Conservation (phyloP, 2,113 vertebrate genomes). For the Hoplias malabaricus region DNA sequence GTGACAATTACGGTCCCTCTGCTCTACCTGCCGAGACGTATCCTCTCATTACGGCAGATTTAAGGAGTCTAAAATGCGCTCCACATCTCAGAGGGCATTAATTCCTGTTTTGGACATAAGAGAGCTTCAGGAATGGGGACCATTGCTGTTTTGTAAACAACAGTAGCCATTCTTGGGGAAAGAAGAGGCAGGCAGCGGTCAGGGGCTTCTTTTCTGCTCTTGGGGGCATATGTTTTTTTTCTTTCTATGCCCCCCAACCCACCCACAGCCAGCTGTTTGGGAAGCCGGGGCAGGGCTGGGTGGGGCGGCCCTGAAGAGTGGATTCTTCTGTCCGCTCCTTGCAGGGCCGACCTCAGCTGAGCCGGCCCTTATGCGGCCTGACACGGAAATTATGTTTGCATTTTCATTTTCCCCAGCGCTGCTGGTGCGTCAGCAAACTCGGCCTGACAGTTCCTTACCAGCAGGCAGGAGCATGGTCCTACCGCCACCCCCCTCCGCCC, state of each 20-base stretch:
- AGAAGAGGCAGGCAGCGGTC: constrained; percentile 34
- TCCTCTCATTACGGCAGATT: constrained; percentile 50
- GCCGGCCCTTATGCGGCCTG: constrained; percentile 67
- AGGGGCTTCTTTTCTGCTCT: constrained; percentile 17
- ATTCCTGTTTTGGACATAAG: constrained; percentile 36
- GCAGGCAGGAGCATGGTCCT: constrained; percentile 65
- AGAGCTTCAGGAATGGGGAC: constrained; percentile 20
- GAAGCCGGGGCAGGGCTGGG: constrained; percentile 11
- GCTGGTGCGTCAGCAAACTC: constrained; percentile 74
- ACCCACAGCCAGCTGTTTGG: constrained; percentile 9
- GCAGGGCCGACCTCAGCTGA: constrained; percentile 65
- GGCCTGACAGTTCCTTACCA: constrained; percentile 77
- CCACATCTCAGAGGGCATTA: constrained; percentile 36
- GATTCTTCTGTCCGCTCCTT: constrained; percentile 56
- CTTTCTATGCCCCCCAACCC: background rate
- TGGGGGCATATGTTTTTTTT: constrained; percentile 10
- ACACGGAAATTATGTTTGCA: constrained; percentile 80
- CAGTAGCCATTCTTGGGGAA: constrained; percentile 19
- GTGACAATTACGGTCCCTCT: constrained; percentile 48
- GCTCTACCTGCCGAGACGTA: constrained; percentile 49
- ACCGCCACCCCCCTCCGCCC: constrained; percentile 49
- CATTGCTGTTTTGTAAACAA: constrained; percentile 46
- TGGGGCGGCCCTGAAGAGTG: constrained; percentile 19
- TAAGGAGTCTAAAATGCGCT: constrained; percentile 49
- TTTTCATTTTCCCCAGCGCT: constrained; percentile 72